Conservation (phyloP, 2,888 invertebrate genomes). For the Chromoteleia sp. region DNA sequence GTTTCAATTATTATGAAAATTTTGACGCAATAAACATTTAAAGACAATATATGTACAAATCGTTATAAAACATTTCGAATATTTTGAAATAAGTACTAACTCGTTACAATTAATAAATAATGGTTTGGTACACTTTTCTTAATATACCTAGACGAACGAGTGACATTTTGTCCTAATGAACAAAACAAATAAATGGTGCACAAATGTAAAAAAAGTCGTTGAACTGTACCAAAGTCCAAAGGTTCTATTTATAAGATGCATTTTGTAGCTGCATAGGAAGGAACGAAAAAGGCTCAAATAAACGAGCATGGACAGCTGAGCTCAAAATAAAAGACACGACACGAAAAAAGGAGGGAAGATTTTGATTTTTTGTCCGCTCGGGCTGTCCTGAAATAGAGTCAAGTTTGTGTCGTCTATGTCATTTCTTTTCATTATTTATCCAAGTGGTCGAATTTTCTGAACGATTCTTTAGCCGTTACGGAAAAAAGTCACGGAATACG, state of each 20-base stretch:
- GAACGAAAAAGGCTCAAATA: constrained; percentile 54
- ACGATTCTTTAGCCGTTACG: not conserved
- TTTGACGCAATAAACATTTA: too few species aligned
- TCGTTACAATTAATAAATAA: too few species aligned
- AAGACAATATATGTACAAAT: too few species aligned
- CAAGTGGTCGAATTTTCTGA: not conserved
- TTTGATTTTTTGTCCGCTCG: constrained; percentile 18
- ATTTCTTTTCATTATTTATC: constrained; percentile 6
- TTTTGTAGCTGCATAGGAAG: constrained; percentile 25
- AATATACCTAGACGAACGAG: not conserved
- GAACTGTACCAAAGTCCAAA: constrained; percentile 10
- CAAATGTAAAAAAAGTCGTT: constrained; percentile 25
- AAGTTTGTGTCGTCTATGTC: constrained; percentile 12
- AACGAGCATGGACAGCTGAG: constrained; percentile 20
- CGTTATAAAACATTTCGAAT: too few species aligned
- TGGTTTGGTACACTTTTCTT: too few species aligned
- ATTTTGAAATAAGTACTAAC: too few species aligned
- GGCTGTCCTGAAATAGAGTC: constrained; percentile 28
- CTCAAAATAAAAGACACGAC: constrained; percentile 54
- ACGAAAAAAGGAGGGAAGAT: constrained; percentile 24
- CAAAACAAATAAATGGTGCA: constrained; percentile 5
- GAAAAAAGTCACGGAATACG: not conserved
- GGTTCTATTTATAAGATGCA: constrained; percentile 48
- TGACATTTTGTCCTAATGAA: constrained; percentile 3
- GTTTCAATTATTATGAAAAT: too few species aligned